These are phyloP conservation scores for Odocoileus hemionus DNA, from an alignment of 2,113 vertebrate species.

Conservation along the genomic window DNA sequence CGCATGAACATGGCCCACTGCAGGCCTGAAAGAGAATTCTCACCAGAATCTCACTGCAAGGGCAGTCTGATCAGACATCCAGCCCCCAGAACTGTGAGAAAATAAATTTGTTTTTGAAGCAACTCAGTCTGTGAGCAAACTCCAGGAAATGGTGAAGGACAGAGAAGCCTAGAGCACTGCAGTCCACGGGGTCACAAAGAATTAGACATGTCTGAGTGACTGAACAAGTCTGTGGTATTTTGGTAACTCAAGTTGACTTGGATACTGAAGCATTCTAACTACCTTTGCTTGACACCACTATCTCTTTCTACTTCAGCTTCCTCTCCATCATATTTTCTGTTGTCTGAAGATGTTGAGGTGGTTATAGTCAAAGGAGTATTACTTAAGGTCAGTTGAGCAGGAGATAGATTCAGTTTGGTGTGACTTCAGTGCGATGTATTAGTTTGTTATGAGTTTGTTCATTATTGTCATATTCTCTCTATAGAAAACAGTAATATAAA, in stretches of 20 bases:
- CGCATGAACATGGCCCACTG: not conserved
- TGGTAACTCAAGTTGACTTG: not conserved
- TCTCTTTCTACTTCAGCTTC: not conserved
- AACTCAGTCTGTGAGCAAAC: not conserved
- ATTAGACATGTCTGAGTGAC: not conserved
- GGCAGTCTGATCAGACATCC: not conserved
- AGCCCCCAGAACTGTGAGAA: not conserved
- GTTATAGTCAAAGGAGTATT: not conserved
- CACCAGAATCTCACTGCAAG: not conserved
- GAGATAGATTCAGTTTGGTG: not conserved
- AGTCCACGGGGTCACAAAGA: not conserved
- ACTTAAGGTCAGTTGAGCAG: not conserved
- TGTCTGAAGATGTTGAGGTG: not conserved
- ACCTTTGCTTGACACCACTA: not conserved
- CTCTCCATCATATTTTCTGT: not conserved
- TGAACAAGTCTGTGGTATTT: not conserved
- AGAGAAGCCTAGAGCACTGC: not conserved
- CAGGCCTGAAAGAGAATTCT: not conserved
- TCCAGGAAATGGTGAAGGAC: not conserved
- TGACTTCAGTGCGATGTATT: not conserved
- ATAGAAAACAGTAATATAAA: not conserved
- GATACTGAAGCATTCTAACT: not conserved
- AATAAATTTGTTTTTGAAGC: not conserved
- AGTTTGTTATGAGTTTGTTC: not conserved
- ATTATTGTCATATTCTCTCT: not conserved